phyloP scores from a whole-genome alignment of 2,797 vertebrate genomes.

The Acrocephalus scirpaceus region DNA sequence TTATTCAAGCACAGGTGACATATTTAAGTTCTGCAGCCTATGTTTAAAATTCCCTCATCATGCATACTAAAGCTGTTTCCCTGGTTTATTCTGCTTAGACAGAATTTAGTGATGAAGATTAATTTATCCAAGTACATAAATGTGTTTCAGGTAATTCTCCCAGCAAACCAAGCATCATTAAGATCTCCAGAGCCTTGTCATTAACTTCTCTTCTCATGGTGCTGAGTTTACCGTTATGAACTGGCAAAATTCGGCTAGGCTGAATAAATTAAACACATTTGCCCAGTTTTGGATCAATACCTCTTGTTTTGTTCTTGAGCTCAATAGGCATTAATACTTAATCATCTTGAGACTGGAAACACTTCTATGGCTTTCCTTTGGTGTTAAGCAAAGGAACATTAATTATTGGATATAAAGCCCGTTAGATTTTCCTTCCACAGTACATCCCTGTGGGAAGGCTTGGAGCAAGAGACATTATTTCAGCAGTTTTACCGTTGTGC shows the following conservation, averaged over 20 bases:
- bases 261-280: conserved; percentile 22
- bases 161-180: conserved; percentile 42
- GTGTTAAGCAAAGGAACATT: conserved; percentile 6
- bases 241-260: not conserved
- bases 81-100: conserved; percentile 24
- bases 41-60: not conserved
- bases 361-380: conserved; percentile 1
- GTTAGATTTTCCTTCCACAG: conserved; percentile 25
- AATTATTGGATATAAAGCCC: conserved; percentile 3
- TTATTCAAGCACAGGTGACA: not conserved
- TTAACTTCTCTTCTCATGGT: conserved; percentile 22
- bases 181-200: conserved; percentile 25
- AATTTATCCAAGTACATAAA: conserved; percentile 17
- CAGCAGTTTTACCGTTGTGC: conserved; percentile 38
- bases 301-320: conserved; percentile 27
- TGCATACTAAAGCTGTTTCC: not conserved
- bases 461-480: conserved; percentile 27
- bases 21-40: not conserved
- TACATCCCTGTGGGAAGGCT: conserved; percentile 14
- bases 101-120: conserved; percentile 40
- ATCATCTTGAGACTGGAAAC: conserved; percentile 45
- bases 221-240: not conserved
- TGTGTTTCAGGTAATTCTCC: conserved; percentile 33
- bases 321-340: conserved; percentile 38
- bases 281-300: conserved; percentile 35